Base-by-base conservation (phyloP, 2,888 invertebrate genomes). In the Drosophila subsilvestris region DNA sequence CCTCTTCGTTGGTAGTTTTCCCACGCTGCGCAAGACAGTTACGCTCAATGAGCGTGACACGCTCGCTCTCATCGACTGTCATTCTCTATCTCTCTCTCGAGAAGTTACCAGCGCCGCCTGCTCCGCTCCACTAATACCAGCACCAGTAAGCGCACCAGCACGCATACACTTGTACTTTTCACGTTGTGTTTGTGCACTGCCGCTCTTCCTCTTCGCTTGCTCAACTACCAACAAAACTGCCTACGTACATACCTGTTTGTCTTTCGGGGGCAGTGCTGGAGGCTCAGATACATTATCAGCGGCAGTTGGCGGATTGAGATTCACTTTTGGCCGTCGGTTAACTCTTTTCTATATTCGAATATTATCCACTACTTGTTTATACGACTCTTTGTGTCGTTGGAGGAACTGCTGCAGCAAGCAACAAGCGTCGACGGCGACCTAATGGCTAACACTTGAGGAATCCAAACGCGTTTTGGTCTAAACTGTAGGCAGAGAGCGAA, bases 141-240 rank as follows among this genome's bases (percentile, higher is more conserved):
- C 25, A 58, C 14, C 32, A 14, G 6, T 59, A 57, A 5, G 1
- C 49, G 18, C 58, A 62, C 81, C 72, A 69, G 58, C 66, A 25
- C 62, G 72, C 55, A 65, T 65, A 71, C 85, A 82, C 88, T 86
- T 83, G 83, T 63, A 71, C 62, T 60, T 22, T 37, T 37, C 14
- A 14, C 37, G 14, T 6, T 61, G 54, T 54, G 43, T 56, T 58
- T 61, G 50, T 63, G 55, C 48, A 45, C 32, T 45, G 69, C 18
- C 37, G 44, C 63, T 61, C 63, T 72, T 56, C 77, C 47, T 45
- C 25, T 29, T 48, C 42, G 48, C 73, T 84, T 83, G 74, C 69
- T 81, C 80, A 87, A 83, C 78, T 87, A 79, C 78, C 82, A 86
- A 87, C 74, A 71, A 76, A 85, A 82, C 70, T 86, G 86, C 86